phyloP scores from a whole-genome alignment of 2,113 vertebrate genomes.

The Cololabis saira region DNA sequence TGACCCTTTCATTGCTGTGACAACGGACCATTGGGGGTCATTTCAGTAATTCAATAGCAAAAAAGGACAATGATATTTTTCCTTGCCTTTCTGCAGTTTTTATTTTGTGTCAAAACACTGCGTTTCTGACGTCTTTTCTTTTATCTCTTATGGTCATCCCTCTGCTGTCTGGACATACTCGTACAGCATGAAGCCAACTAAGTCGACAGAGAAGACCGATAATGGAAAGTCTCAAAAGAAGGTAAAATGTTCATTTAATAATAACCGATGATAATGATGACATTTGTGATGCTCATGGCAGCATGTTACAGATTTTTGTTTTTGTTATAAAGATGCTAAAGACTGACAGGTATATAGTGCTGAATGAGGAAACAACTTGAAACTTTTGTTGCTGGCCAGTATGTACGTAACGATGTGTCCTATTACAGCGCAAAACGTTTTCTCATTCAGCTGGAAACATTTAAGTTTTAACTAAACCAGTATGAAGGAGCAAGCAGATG shows the following conservation, averaged over 20 bases:
- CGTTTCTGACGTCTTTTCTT: neutral
- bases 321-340: neutral
- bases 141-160: neutral
- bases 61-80: neutral
- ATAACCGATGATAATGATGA: too few relatives aligned
- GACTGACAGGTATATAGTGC: neutral
- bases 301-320: neutral
- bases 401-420: neutral
- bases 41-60: neutral
- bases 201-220: conserved; percentile 34
- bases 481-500: too few relatives aligned
- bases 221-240: conserved; percentile 58
- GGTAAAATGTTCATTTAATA: conserved; percentile 47
- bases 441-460: too few relatives aligned
- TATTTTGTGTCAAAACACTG: neutral
- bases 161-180: neutral
- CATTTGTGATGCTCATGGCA: neutral
- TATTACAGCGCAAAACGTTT: neutral
- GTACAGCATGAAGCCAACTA: conserved; percentile 46
- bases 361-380: neutral
- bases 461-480: too few relatives aligned
- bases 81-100: neutral
- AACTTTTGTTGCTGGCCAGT: neutral
- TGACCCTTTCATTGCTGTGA: neutral
- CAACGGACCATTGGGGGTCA: neutral